phyloP scores from a whole-genome alignment of 2,888 invertebrate genomes.

The Ectobius pallidus region DNA sequence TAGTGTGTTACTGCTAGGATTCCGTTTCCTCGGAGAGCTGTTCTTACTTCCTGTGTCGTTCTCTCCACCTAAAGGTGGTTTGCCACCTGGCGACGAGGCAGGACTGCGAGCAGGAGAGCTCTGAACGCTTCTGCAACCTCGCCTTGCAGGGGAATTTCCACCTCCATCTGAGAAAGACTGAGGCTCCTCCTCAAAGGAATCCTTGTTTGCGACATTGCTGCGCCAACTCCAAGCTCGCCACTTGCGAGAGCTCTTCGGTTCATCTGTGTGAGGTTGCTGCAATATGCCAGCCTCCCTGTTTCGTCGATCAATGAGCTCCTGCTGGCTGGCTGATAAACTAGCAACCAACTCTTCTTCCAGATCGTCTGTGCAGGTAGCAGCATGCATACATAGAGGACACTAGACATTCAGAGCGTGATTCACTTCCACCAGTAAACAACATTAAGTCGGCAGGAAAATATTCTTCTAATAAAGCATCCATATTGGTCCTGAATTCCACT shows the following conservation, averaged over 20 bases:
- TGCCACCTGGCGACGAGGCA: conserved; percentile 40
- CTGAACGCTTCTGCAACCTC: neutral
- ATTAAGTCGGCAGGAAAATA: no score
- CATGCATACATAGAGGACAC: conserved; percentile 7
- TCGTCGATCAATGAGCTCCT: conserved; percentile 21
- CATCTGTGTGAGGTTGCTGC: neutral
- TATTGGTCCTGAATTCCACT: no score
- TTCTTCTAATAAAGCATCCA: no score
- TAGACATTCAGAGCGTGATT: neutral
- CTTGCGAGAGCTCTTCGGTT: conserved; percentile 13
- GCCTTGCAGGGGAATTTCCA: neutral
- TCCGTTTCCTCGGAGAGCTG: conserved; percentile 33
- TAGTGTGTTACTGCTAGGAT: neutral
- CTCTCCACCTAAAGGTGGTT: conserved; percentile 36
- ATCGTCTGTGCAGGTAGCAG: conserved; percentile 52
- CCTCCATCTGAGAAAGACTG: conserved; percentile 7
- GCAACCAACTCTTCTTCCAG: conserved; percentile 55
- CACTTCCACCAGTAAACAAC: no score
- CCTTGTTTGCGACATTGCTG: conserved; percentile 24
- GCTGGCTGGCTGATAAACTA: conserved; percentile 35
- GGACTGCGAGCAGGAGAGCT: conserved; percentile 21
- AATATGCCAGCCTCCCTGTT: neutral
- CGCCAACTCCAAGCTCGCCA: conserved; percentile 38
- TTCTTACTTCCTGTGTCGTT: conserved; percentile 26
- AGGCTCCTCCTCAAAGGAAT: conserved; percentile 35